phyloP scores from a whole-genome alignment of 2,797 vertebrate species.

The Ptychadena robeensis region DNA sequence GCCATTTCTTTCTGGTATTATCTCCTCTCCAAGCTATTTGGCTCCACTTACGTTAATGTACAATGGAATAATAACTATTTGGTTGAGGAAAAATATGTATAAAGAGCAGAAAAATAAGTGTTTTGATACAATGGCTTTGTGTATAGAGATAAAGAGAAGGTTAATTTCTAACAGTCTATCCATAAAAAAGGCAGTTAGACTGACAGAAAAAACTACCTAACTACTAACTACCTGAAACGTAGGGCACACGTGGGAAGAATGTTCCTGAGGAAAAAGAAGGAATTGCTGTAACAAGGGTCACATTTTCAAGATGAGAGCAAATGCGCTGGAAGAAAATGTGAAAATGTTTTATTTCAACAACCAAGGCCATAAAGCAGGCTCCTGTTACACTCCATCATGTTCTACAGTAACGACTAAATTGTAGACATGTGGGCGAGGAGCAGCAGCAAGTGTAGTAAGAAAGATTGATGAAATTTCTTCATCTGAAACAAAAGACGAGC shows the following conservation, averaged over 20 bases:
- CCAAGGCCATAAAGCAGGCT: neutral
- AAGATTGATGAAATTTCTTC: neutral
- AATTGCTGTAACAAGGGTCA: slow-evolving; percentile 20
- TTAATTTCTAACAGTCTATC: slow-evolving; percentile 30
- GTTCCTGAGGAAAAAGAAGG: neutral
- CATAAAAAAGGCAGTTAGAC: neutral
- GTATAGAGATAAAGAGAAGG: slow-evolving; percentile 32
- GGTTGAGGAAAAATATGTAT: slow-evolving; percentile 23
- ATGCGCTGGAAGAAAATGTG: neutral
- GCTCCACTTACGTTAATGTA: slow-evolving; percentile 32
- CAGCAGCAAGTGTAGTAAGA: neutral
- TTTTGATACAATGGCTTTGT: slow-evolving; percentile 22
- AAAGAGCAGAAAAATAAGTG: slow-evolving; percentile 5
- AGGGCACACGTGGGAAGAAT: slow-evolving; percentile 9
- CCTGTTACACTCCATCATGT: neutral
- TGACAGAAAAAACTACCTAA: neutral
- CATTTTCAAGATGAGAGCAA: slow-evolving; percentile 14
- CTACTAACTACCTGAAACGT: neutral
- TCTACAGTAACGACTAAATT: neutral
- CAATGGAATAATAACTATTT: slow-evolving; percentile 15
- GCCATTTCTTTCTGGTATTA: no score
- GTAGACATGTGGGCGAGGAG: neutral
- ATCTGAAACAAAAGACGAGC: neutral
- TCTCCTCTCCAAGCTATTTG: no score
- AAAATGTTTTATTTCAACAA: slow-evolving; percentile 3